Conservation (phyloP, 2,113 vertebrate genomes). For the Piprites chloris region DNA sequence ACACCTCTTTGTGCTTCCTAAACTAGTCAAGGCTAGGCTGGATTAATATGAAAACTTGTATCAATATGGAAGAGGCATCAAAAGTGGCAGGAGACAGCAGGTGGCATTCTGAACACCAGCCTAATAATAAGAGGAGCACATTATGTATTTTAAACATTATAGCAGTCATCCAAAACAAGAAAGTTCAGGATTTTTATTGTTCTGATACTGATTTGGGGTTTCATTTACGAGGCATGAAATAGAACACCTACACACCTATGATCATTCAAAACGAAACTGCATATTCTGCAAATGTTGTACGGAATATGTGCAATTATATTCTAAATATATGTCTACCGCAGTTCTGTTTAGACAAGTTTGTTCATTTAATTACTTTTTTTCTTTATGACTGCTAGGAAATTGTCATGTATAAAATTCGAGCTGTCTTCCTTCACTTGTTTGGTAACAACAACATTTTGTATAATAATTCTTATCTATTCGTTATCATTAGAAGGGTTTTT, state of each 20-base stretch:
- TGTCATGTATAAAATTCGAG: background rate
- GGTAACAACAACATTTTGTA: background rate
- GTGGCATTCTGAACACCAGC: background rate
- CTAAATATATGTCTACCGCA: background rate
- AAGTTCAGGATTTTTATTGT: background rate
- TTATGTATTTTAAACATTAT: background rate
- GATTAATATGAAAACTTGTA: background rate
- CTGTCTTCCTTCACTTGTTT: background rate
- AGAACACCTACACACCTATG: background rate
- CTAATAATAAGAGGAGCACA: background rate
- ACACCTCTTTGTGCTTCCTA: background rate
- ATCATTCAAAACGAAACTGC: background rate
- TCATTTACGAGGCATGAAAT: background rate
- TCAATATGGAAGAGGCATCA: background rate
- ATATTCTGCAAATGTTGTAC: background rate
- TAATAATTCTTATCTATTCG: background rate
- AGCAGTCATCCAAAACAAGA: background rate
- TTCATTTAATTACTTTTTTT: conserved; percentile 8
- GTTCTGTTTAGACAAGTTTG: background rate
- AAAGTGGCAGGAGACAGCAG: background rate
- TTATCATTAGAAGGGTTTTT: background rate
- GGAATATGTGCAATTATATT: background rate
- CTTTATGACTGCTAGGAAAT: background rate
- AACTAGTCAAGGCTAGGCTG: background rate
- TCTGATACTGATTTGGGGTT: background rate